Evolutionary conservation across 2,797 vertebrate species (phyloP).

Genomic region (Hapalemur alaotrensis): DNA sequence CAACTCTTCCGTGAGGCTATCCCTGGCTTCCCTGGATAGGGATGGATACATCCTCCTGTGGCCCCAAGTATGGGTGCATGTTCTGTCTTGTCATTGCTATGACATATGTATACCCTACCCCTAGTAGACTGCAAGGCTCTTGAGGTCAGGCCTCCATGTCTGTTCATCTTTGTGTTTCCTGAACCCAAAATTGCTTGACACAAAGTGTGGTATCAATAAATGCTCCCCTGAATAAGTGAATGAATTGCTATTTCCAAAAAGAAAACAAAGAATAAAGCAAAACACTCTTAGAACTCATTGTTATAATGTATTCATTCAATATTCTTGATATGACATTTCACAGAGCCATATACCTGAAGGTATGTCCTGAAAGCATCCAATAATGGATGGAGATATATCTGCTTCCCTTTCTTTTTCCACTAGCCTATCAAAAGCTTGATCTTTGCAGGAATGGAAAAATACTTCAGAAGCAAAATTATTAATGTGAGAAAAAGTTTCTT

Average conservation of each 20-base stretch:
- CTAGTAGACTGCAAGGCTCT: not conserved
- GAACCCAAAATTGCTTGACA: not conserved
- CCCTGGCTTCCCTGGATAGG: not conserved
- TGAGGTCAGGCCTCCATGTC: not conserved
- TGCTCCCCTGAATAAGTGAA: not conserved
- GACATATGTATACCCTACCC: not conserved
- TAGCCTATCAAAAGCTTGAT: constrained; percentile 30
- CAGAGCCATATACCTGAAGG: not conserved
- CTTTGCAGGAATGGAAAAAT: constrained; percentile 22
- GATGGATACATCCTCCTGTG: not conserved
- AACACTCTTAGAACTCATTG: not conserved
- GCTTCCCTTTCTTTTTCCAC: not conserved
- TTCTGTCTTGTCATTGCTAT: not conserved
- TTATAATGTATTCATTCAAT: not conserved
- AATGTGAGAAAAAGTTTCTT: not conserved
- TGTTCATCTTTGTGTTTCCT: not conserved
- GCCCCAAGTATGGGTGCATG: not conserved
- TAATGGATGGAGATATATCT: not conserved
- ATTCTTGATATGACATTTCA: not conserved
- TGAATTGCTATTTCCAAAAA: constrained; percentile 15
- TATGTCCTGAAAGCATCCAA: not conserved
- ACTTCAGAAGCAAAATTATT: constrained; percentile 20
- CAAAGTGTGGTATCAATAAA: not conserved
- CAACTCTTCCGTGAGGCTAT: not conserved
- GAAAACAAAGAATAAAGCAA: not conserved